phyloP scores from a whole-genome alignment of 1,140 invertebrate species.

The Drosophila nigrodunni region DNA sequence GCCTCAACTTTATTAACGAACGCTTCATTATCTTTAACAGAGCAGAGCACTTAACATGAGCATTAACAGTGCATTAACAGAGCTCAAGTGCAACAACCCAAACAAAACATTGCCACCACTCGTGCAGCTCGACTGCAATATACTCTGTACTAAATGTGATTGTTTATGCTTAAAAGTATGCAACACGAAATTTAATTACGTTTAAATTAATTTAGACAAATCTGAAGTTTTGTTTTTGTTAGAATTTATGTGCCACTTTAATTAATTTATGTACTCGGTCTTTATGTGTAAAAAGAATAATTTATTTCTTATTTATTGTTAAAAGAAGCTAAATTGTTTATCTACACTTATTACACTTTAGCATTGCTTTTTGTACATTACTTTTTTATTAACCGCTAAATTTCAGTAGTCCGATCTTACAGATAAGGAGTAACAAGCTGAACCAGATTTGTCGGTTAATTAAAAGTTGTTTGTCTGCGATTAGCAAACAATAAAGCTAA shows the following conservation, averaged over 20 bases:
- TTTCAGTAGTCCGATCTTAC: no score
- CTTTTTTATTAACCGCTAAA: background rate
- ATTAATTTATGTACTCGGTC: background rate
- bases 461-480: background rate
- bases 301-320: no score
- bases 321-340: background rate
- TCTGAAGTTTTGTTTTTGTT: background rate
- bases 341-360: background rate
- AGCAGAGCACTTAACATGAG: constrained; percentile 7
- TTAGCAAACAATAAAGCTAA: background rate
- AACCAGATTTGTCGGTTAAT: no score
- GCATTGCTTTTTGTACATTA: background rate
- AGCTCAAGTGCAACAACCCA: constrained; percentile 31
- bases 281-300: no score
- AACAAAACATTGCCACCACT: background rate
- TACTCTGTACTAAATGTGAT: constrained; percentile 14
- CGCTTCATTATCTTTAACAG: constrained; percentile 50
- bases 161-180: constrained; percentile 23
- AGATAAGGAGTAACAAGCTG: no score
- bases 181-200: background rate
- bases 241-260: constrained; percentile 9
- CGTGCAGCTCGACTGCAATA: background rate
- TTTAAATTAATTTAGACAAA: background rate
- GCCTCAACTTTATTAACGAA: constrained; percentile 30
- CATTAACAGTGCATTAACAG: constrained; percentile 33